These are phyloP conservation scores for Pterocles gutturalis DNA, from an alignment of 2,113 vertebrate genomes.

Conservation along the genomic window DNA sequence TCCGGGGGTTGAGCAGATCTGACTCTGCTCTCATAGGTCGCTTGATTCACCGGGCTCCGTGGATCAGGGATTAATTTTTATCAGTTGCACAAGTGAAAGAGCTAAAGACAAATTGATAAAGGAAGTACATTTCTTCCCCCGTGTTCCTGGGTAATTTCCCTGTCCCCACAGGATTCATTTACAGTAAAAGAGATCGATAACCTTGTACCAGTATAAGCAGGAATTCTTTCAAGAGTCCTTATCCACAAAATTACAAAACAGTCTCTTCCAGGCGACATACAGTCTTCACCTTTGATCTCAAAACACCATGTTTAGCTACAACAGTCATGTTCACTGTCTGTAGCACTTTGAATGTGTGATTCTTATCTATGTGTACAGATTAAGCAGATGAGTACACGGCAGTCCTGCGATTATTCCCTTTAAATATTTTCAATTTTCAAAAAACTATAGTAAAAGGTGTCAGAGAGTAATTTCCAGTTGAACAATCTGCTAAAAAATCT, in stretches of 20 bases:
- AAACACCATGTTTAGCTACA: conserved; percentile 36
- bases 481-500: conserved; percentile 14
- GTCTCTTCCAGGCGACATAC: neutral
- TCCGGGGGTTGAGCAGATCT: neutral
- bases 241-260: neutral
- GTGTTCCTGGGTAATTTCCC: conserved; percentile 16
- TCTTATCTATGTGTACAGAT: neutral
- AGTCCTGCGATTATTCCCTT: neutral
- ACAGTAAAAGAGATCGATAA: conserved; percentile 17
- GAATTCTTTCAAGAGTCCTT: conserved; percentile 14
- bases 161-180: neutral
- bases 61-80: conserved; percentile 25
- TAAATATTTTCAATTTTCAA: conserved; percentile 5
- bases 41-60: neutral
- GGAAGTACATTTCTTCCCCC: neutral
- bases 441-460: neutral
- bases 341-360: conserved; percentile 49
- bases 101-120: conserved; percentile 36
- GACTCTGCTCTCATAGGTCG: neutral
- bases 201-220: neutral
- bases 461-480: conserved; percentile 59
- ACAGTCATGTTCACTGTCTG: conserved; percentile 48
- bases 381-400: neutral
- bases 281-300: conserved; percentile 43
- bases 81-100: conserved; percentile 21